Evolutionary conservation across 1,140 invertebrate species (phyloP).

Genomic region (Belonocnema kinseyi): DNA sequence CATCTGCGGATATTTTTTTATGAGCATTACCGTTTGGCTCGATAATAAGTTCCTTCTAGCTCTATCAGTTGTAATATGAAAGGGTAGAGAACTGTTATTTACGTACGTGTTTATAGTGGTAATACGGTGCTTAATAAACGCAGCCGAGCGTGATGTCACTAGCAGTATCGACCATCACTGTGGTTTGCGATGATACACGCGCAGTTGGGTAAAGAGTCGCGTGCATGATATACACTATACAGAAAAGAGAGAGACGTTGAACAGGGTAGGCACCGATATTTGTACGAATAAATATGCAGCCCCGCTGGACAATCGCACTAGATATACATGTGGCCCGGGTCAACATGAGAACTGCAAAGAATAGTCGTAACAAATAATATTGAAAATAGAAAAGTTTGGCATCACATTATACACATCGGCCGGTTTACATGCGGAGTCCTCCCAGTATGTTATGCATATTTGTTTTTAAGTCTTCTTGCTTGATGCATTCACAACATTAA

Average conservation of each 20-base stretch:
- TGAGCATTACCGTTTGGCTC: no score
- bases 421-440: no score
- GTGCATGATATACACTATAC: not conserved
- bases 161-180: constrained; percentile 33
- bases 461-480: no score
- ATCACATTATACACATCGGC: constrained; percentile 41
- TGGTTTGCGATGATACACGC: constrained; percentile 1
- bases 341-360: constrained; percentile 57
- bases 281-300: not conserved
- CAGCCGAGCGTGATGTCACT: constrained; percentile 13
- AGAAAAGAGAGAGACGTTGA: constrained; percentile 2
- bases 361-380: constrained; percentile 55
- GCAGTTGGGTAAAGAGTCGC: constrained; percentile 34
- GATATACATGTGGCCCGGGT: constrained; percentile 50
- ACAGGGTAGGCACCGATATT: no score
- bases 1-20: no score
- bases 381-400: constrained; percentile 57
- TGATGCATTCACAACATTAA: no score
- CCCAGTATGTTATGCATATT: no score
- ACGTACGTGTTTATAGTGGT: constrained; percentile 58
- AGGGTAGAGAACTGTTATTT: constrained; percentile 58
- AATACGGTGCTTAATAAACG: constrained; percentile 51
- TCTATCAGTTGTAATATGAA: no score
- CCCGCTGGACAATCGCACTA: not conserved
- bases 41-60: no score